These are phyloP conservation scores for Lymantria monacha DNA, from an alignment of 2,888 invertebrate species.

Conservation along the genomic window DNA sequence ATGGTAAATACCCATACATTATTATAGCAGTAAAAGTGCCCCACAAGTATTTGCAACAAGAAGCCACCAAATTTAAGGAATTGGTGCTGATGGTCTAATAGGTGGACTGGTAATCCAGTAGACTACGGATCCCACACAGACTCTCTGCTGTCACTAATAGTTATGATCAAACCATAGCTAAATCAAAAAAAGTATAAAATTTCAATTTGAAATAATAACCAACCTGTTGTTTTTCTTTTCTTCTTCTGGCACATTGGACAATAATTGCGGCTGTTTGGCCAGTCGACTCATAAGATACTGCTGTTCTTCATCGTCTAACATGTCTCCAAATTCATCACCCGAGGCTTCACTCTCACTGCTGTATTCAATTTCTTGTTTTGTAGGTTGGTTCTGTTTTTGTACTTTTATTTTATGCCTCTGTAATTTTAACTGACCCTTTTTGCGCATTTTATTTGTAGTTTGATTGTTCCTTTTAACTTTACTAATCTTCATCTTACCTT, in stretches of 20 bases:
- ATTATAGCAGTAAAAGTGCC: no score
- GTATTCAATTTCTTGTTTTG: slow-evolving; percentile 52
- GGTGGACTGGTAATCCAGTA: no score
- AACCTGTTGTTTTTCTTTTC: slow-evolving; percentile 47
- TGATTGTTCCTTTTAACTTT: slow-evolving; percentile 82
- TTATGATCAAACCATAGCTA: no score
- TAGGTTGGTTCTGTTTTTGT: slow-evolving; percentile 59
- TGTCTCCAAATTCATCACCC: slow-evolving; percentile 80
- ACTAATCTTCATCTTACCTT: slow-evolving; percentile 77
- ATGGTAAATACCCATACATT: no score
- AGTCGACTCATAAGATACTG: slow-evolving; percentile 72
- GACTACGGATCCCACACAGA: no score
- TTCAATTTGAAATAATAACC: slow-evolving; percentile 11
- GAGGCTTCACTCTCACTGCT: slow-evolving; percentile 74
- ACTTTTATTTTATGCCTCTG: slow-evolving; percentile 67
- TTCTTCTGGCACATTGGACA: slow-evolving; percentile 65
- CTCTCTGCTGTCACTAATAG: no score
- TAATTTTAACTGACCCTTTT: slow-evolving; percentile 76
- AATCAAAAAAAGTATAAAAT: no score
- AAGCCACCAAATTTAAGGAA: no score
- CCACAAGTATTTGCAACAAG: no score
- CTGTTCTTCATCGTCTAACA: slow-evolving; percentile 82
- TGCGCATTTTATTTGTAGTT: slow-evolving; percentile 80
- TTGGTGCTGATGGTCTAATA: no score
- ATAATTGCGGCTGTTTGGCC: slow-evolving; percentile 64